Evolutionary conservation across 2,797 vertebrate genomes (phyloP), one percentile per base, ranked within the genome.

Genomic region (Lerista edwardsae): DNA sequence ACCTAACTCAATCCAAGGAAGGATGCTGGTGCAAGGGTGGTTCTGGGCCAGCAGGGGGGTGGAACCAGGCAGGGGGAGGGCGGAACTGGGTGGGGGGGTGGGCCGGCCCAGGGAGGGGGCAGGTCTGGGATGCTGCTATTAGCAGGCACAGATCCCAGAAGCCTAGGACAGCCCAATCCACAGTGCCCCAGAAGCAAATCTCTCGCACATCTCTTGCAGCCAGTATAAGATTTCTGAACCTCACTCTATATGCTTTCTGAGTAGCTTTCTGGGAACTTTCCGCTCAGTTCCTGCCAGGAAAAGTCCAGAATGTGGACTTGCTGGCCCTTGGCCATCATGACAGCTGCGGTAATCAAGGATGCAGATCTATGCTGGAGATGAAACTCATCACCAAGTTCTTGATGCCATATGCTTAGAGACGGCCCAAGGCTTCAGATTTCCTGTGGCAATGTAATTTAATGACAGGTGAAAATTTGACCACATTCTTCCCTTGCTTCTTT

Each of bases 391-490:
- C 86, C 86, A 94, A 86, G 87, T 86, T 93, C 91, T 91, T 84
- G 34, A 23, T 86, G 75, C 95, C 95, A 91, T 95, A 93, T 95
- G 95, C 80, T 94, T 83, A 91, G 95, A 91, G 96, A 95, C 87
- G 88, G 86, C 89, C 90, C 83, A 76, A 61, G 93, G 90, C 91
- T 85, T 89, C 87, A 90, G 91, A 84, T 86, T 95, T 88, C 82
- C 80, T 88, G 90, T 88, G 93, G 94, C 91, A 92, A 89, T 89
- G 75, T 93, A 94, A 90, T 94, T 94, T 87, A 86, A 85, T 79
- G 84, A 71, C 85, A 93, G 92, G 89, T 92, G 88, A 91, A 88
- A 91, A 84, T 84, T 93, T 90, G 91, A 88, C 77, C 64, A 4
- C 93, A 91, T 94, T 94, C 93, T 84, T 93, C 72, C 78, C 84